Conservation (phyloP, 2,888 invertebrate species). For the Cancer borealis region DNA sequence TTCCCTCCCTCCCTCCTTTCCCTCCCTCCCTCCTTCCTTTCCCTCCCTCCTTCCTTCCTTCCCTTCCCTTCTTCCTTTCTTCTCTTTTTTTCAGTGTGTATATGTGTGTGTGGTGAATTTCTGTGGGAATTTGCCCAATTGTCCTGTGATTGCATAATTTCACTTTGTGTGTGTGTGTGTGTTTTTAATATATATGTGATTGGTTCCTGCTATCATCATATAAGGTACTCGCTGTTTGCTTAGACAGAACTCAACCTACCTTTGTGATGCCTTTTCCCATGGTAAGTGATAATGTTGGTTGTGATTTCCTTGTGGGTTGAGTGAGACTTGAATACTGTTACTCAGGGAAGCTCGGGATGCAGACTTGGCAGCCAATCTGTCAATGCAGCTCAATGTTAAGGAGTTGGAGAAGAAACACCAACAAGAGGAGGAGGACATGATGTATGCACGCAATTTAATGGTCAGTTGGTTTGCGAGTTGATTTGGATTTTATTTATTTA, state of each 20-base stretch:
- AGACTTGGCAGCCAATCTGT: slow-evolving; percentile 80
- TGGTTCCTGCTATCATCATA: neutral
- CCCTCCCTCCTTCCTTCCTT: neutral
- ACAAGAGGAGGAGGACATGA: slow-evolving; percentile 68
- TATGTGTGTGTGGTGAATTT: neutral
- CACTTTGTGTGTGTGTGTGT: neutral
- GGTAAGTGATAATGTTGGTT: neutral
- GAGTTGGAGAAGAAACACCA: slow-evolving; percentile 62
- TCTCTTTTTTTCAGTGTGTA: neutral
- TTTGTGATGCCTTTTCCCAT: neutral
- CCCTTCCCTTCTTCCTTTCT: neutral
- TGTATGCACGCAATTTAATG: slow-evolving; percentile 66
- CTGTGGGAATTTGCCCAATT: neutral
- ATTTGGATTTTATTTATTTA: slow-evolving; percentile 11
- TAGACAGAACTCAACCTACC: neutral
- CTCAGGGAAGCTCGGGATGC: slow-evolving; percentile 72
- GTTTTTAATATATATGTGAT: neutral
- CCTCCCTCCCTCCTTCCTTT: neutral
- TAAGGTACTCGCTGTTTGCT: neutral
- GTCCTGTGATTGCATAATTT: neutral
- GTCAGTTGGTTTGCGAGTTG: slow-evolving; percentile 57
- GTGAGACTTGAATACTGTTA: slow-evolving; percentile 63
- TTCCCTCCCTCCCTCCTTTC: neutral
- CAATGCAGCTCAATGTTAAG: slow-evolving; percentile 79
- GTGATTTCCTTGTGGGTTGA: slow-evolving; percentile 48